Base-by-base conservation (phyloP, 2,888 invertebrate genomes). In the Drosophila neutralis region DNA sequence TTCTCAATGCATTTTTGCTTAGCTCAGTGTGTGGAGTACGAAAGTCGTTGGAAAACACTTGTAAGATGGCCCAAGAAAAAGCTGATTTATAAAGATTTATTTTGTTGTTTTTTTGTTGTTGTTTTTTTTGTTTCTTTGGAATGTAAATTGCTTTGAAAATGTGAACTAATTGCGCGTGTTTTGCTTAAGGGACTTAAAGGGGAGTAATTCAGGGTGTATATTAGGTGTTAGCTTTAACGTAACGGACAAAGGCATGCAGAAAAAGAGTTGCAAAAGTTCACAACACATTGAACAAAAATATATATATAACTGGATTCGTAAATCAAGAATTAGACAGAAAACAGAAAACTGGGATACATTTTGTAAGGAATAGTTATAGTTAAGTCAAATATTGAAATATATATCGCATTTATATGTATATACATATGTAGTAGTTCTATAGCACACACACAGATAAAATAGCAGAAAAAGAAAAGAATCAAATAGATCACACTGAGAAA, bases 201-300 rank as follows among this genome's bases (percentile, higher is more conserved):
- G 24, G 24, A 40, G 38, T 4, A 33, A 40, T 10, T 6, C 24
- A 18, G 64, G 49, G 13, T 29, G 15, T 18, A 18, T 27, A 65
- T 77, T 77, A 67, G 58, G 38, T 60, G 69, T 79, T 73, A 73
- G 80, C 42, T 69, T 56, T 61, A 74, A 70, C 53, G 75, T 31
- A 80, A 74, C 77, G 74, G 81, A 82, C 78, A 84, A 80, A 83
- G 78, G 74, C 88, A 89, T 89, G 86, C 88, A 86, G 33, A 81
- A 78, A 74, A 70, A 70, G 72, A 76, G 57, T 51, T 62, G 63
- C 40, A 69, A 69, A 21, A 54, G 38, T 70, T 57, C 57, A 67
- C 62, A 68, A 42, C 31, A 54, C 66, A 65, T 49, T 24, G 15
- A 65, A 60, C 27, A 65, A 69, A 52, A 57, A 69, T 21, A 29